Base-by-base conservation (phyloP, 2,113 vertebrate species). In the Marmota flaviventris region DNA sequence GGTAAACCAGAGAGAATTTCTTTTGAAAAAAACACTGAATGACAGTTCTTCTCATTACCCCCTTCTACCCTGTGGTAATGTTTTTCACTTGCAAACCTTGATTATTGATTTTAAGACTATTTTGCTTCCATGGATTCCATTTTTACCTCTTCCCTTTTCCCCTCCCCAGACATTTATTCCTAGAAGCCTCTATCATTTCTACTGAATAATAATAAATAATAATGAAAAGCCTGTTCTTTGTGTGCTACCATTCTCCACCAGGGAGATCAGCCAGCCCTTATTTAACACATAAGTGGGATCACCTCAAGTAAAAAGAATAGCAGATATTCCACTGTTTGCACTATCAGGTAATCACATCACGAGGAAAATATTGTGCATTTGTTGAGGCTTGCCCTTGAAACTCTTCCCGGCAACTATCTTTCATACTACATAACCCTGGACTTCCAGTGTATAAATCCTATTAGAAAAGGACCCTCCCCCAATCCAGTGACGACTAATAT, bases 321-420 rank as follows among this genome's bases (percentile, higher is more conserved):
- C 6, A 61, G 17, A 29, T 86, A 51, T 25, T 13, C 18, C 34
- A 73, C 13, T 76, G n/a, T 90, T 77, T 37, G 24, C 25, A 58
- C 73, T 73, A 58, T 78, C 67, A 32, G 32, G 4, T 37, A 53
- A 51, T n/a, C 24, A 25, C 13, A 20, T 78, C 37, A 56, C 37
- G 14, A 93, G n/a, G 16, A 85, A n/a, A 42, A 79, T 18, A 96
- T 32, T 27, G 25, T 32, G 11, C 24, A 32, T 61, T 82, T n/a
- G 51, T 61, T 84, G 45, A 92, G 42, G 9, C 8, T 89, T 82
- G 27, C n/a, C 27, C 39, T 89, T 96, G 61, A 92, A 89, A 89
- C n/a, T 85, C 61, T 75, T 86, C 18, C 61, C 77, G 37, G 39
- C 45, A 89, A 17, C 14, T 93, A 0, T 93, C 84, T 77, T n/a